These are phyloP conservation scores for Crioceris asparagi DNA, from an alignment of 2,888 invertebrate genomes.

Conservation along the genomic window DNA sequence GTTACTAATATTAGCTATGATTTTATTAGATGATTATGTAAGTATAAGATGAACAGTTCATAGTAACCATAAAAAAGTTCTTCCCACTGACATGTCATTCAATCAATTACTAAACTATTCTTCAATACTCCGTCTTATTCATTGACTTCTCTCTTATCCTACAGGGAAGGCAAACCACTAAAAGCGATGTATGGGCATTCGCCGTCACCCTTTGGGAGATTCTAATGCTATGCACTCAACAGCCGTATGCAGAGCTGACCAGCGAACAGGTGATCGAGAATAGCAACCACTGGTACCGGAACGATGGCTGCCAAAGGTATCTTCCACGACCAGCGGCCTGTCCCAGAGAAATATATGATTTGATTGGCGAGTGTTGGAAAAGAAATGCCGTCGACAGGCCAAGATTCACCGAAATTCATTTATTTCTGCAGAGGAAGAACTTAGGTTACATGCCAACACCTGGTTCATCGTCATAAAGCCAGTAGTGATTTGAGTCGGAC, in stretches of 20 bases:
- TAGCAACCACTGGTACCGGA: constrained; percentile 41
- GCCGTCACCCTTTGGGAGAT: constrained; percentile 87
- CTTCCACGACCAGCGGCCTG: constrained; percentile 60
- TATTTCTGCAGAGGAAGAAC: constrained; percentile 66
- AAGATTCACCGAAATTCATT: constrained; percentile 77
- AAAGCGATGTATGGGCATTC: constrained; percentile 87
- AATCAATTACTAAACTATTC: too few species aligned
- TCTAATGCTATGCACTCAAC: constrained; percentile 65
- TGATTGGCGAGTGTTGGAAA: constrained; percentile 89
- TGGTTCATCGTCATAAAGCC: neutral
- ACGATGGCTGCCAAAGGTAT: constrained; percentile 45
- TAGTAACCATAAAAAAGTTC: neutral
- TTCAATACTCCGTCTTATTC: too few species aligned
- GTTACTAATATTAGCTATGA: too few species aligned
- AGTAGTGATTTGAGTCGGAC: neutral
- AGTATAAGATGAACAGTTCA: too few species aligned
- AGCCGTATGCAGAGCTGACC: constrained; percentile 71
- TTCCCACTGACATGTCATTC: too few species aligned
- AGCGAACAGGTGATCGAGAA: constrained; percentile 70
- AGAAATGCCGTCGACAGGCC: constrained; percentile 70
- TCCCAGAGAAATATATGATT: constrained; percentile 79
- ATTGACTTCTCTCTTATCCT: constrained; percentile 19
- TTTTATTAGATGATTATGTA: too few species aligned
- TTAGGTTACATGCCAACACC: constrained; percentile 50
- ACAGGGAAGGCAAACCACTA: constrained; percentile 78